phyloP scores from a whole-genome alignment of 2,888 invertebrate species.

The Drosophila trichaetosa region DNA sequence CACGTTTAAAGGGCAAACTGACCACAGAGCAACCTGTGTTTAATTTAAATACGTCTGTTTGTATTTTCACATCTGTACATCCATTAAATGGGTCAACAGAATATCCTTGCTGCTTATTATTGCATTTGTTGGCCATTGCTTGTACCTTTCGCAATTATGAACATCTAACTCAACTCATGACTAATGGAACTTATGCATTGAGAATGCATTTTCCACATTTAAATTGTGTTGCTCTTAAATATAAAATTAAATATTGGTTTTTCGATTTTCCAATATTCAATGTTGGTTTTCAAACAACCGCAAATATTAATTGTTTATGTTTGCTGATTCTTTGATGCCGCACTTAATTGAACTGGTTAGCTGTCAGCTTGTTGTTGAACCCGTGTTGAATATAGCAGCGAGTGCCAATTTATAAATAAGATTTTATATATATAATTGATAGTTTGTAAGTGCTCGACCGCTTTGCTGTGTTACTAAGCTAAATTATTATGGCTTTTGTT shows the following conservation, averaged over 20 bases:
- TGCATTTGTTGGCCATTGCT: neutral
- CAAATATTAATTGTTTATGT: neutral
- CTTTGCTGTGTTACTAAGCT: neutral
- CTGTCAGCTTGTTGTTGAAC: neutral
- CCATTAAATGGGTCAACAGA: neutral
- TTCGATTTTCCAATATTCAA: neutral
- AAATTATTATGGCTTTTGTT: slow-evolving; percentile 51
- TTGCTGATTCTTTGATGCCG: neutral
- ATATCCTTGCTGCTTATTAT: slow-evolving; percentile 3
- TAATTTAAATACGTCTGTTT: slow-evolving; percentile 49
- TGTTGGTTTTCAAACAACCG: neutral
- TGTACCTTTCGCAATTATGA: slow-evolving; percentile 64
- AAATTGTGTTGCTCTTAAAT: neutral
- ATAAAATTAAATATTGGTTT: neutral
- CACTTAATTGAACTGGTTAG: neutral
- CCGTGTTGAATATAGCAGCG: neutral
- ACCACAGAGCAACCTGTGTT: slow-evolving; percentile 5
- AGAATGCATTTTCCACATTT: neutral
- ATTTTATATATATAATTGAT: slow-evolving; percentile 15
- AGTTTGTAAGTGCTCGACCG: neutral
- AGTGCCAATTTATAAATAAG: neutral
- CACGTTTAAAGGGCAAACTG: slow-evolving; percentile 7
- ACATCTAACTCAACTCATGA: slow-evolving; percentile 65
- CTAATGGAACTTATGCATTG: too few relatives aligned
- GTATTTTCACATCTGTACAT: slow-evolving; percentile 45